These are phyloP conservation scores for Aegypius monachus DNA, from an alignment of 2,113 vertebrate species.

Conservation along the genomic window DNA sequence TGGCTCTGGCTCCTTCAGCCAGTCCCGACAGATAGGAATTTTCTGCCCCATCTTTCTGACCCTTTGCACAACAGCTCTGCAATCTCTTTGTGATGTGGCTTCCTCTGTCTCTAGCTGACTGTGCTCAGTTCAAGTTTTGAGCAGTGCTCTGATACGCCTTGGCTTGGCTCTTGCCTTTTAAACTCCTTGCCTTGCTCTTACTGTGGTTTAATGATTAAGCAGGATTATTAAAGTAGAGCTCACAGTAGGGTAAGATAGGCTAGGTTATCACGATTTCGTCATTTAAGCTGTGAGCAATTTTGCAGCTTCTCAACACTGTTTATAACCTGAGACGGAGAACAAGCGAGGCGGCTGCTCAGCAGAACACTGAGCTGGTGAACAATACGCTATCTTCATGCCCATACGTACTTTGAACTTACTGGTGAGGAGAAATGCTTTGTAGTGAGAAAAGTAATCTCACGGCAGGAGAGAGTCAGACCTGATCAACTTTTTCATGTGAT, in stretches of 20 bases:
- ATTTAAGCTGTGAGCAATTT: conserved; percentile 29
- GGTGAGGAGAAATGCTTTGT: conserved; percentile 56
- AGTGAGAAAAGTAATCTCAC: conserved; percentile 62
- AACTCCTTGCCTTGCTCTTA: conserved; percentile 13
- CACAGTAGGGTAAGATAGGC: conserved; percentile 10
- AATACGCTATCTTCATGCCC: conserved; percentile 55
- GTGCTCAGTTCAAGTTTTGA: background rate
- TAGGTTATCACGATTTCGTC: background rate
- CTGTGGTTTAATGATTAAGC: conserved; percentile 51
- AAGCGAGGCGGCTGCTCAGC: conserved; percentile 12
- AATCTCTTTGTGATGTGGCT: background rate
- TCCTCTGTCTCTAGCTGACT: background rate
- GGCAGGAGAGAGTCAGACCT: conserved; percentile 34
- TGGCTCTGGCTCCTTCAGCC: background rate
- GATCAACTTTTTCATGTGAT: conserved; percentile 62
- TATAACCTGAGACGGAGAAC: conserved; percentile 27
- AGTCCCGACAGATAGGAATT: background rate
- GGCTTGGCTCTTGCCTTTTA: conserved; percentile 3
- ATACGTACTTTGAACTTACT: conserved; percentile 42
- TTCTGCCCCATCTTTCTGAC: background rate
- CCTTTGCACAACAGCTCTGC: background rate
- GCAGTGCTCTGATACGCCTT: background rate
- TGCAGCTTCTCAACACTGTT: conserved; percentile 29
- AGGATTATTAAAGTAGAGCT: conserved; percentile 44
- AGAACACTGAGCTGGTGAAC: conserved; percentile 37